A percentile compares a stretch with the other conserved stretches of the same genome.
These are phyloP conservation scores for Listrodromus nycthemerus DNA, from an alignment of 2,888 invertebrate species.

Conservation along the genomic window DNA sequence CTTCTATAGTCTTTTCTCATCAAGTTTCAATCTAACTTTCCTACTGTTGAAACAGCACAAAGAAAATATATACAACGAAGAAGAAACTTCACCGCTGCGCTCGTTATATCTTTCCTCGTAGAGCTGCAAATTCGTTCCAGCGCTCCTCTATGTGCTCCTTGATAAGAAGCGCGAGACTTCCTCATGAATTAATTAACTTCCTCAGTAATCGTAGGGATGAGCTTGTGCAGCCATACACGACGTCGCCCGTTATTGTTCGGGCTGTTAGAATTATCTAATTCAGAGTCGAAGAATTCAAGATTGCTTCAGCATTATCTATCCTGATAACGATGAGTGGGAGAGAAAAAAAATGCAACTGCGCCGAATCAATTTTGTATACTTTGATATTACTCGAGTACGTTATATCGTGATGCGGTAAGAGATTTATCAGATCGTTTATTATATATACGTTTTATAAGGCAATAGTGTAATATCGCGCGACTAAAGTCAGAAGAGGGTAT, in stretches of 20 bases:
- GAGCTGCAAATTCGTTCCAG: slow-evolving; percentile 32
- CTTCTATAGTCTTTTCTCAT: not conserved
- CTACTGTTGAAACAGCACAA: not conserved
- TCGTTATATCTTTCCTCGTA: slow-evolving; percentile 3
- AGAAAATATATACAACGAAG: not conserved
- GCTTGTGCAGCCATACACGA: not conserved
- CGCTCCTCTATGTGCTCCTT: slow-evolving; percentile 29
- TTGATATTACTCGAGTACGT: slow-evolving; percentile 20
- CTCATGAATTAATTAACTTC: slow-evolving; percentile 40
- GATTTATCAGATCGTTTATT: slow-evolving; percentile 11
- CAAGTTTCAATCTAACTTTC: not conserved
- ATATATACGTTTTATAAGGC: slow-evolving; percentile 35
- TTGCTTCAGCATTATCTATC: not conserved
- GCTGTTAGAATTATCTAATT: not conserved
- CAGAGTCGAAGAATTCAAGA: not conserved
- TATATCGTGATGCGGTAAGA: not conserved
- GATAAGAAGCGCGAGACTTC: slow-evolving; percentile 44
- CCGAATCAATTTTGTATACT: slow-evolving; percentile 12
- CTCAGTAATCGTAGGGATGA: not conserved
- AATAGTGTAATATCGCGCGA: not conserved
- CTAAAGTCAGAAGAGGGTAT: not conserved
- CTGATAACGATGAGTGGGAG: slow-evolving; percentile 14
- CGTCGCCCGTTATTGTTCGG: not conserved
- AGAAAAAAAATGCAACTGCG: not conserved
- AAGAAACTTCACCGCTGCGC: not conserved